Evolutionary conservation across 2,888 invertebrate species (phyloP).

Genomic region (Shargacucullia verbasci): DNA sequence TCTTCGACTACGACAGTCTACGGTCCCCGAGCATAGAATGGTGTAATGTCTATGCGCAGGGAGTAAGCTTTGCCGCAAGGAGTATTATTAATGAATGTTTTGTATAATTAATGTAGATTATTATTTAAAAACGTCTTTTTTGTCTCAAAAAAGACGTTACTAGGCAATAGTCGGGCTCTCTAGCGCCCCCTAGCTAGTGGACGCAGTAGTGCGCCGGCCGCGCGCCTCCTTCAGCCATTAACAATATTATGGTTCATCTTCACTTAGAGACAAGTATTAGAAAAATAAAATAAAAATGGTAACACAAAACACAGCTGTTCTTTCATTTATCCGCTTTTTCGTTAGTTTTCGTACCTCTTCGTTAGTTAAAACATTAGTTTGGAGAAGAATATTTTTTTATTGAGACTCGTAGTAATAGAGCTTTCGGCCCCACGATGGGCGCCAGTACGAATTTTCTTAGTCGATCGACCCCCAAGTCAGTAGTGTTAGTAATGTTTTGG

Average conservation of each 20-base stretch:
- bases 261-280: constrained; percentile 85
- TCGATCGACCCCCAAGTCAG: constrained; percentile 57
- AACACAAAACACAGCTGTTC: constrained; percentile 84
- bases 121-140: constrained; percentile 70
- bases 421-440: constrained; percentile 77
- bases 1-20: constrained; percentile 47
- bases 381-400: constrained; percentile 66
- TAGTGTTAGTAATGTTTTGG: constrained; percentile 59
- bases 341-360: constrained; percentile 76
- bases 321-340: constrained; percentile 86
- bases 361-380: constrained; percentile 61
- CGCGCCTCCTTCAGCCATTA: constrained; percentile 83
- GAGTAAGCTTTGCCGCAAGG: constrained; percentile 73
- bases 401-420: constrained; percentile 73
- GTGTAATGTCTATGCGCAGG: constrained; percentile 67
- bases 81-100: constrained; percentile 76
- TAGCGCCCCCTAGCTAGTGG: constrained; percentile 76
- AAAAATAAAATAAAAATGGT: constrained; percentile 80
- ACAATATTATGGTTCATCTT: constrained; percentile 85
- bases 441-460: constrained; percentile 69
- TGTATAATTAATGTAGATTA: constrained; percentile 73
- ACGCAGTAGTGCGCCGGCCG: constrained; percentile 79
- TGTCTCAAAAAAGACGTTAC: constrained; percentile 59
- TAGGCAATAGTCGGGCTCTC: constrained; percentile 68
- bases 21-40: constrained; percentile 71